Conservation (phyloP, 1,140 invertebrate genomes). For the Conus betulinus region DNA sequence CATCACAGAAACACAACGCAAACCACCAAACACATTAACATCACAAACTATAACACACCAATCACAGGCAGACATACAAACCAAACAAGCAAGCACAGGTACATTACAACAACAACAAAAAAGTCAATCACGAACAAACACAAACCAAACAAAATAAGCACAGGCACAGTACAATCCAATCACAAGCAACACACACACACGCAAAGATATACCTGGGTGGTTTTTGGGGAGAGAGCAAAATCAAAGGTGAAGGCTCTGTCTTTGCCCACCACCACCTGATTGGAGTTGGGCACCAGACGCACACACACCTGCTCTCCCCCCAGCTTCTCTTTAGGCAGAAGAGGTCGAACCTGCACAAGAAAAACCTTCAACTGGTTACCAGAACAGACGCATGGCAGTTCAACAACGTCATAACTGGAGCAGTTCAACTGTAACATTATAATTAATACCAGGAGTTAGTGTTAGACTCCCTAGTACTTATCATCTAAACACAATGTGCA, state of each 20-base stretch:
- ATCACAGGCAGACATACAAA: neutral
- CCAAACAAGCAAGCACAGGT: neutral
- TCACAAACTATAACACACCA: no score
- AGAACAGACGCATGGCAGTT: no score
- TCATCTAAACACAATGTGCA: no score
- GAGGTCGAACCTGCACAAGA: conserved; percentile 66
- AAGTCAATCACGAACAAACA: no score
- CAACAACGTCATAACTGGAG: no score
- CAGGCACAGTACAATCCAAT: neutral
- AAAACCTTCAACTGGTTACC: no score
- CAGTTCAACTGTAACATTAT: no score
- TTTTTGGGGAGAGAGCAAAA: conserved; percentile 85
- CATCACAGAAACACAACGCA: no score
- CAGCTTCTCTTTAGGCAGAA: conserved; percentile 72
- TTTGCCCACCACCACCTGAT: conserved; percentile 94
- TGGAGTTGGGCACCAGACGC: conserved; percentile 61
- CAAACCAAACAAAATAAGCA: neutral
- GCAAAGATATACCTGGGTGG: conserved; percentile 78
- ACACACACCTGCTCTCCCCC: conserved; percentile 72
- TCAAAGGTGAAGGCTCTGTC: conserved; percentile 94
- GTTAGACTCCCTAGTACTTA: no score
- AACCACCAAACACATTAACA: no score
- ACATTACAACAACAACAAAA: neutral
- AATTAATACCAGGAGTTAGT: no score
- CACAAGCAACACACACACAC: neutral